A percentile compares a stretch with the other conserved stretches of the same genome.
phyloP scores from a whole-genome alignment of 2,888 invertebrate genomes.

The Alloplasta piceator region DNA sequence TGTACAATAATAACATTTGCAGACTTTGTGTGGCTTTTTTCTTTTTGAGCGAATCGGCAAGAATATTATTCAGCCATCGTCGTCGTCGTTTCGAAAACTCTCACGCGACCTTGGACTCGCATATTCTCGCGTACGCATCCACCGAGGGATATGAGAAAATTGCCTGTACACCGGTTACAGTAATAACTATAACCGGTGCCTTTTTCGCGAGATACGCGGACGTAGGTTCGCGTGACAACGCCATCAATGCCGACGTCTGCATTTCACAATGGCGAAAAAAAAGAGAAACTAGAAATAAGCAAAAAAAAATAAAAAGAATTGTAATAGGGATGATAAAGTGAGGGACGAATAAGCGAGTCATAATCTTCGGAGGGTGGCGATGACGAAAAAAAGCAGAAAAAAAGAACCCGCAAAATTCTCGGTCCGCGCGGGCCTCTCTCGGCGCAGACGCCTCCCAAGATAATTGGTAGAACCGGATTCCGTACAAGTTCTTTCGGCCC shows the following conservation, averaged over 20 bases:
- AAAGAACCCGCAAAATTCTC: slow-evolving; percentile 19
- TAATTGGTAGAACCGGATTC: slow-evolving; percentile 81
- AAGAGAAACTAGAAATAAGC: not conserved
- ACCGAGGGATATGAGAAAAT: slow-evolving; percentile 21
- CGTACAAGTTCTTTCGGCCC: slow-evolving; percentile 70
- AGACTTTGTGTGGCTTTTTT: too few relatives aligned
- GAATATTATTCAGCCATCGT: too few relatives aligned
- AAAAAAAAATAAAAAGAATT: not conserved
- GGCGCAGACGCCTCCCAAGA: slow-evolving; percentile 69
- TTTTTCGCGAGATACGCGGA: slow-evolving; percentile 29
- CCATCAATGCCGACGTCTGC: not conserved
- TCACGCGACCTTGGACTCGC: slow-evolving; percentile 71
- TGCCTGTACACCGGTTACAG: slow-evolving; percentile 72
- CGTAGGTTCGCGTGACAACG: not conserved
- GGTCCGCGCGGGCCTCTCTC: slow-evolving; percentile 21
- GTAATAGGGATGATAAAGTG: not conserved
- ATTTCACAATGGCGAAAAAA: not conserved
- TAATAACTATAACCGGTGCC: slow-evolving; percentile 71
- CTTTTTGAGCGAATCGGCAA: too few relatives aligned
- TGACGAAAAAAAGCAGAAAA: slow-evolving; percentile 6
- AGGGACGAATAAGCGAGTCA: not conserved
- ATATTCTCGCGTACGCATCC: slow-evolving; percentile 13
- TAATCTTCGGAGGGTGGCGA: slow-evolving; percentile 9
- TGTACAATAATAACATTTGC: too few relatives aligned
- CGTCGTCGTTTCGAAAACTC: not conserved